Percentiles rank a stretch among this genome's conserved stretches.
Evolutionary conservation across 1,140 invertebrate species (phyloP).

Genomic region (Papilio dardanus): DNA sequence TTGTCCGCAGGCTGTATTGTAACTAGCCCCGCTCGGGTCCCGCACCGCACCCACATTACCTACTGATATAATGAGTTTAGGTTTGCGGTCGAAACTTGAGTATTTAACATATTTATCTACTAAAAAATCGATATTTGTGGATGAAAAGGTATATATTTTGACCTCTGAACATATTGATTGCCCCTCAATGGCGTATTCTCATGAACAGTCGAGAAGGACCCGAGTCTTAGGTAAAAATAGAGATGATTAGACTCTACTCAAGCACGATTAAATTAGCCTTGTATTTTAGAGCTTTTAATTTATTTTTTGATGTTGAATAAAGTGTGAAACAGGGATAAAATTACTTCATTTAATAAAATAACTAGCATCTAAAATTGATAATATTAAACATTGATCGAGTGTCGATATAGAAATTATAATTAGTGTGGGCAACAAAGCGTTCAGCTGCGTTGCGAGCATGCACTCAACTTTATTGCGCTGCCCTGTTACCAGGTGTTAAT

Average conservation of each 20-base stretch:
- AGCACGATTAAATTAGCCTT: too few relatives aligned
- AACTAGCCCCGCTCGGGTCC: conserved; percentile 12
- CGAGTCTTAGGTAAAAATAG: too few relatives aligned
- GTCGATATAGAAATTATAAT: conserved; percentile 6
- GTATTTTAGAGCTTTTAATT: too few relatives aligned
- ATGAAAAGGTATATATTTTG: neutral
- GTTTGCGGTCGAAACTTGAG: conserved; percentile 3
- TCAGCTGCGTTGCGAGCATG: neutral
- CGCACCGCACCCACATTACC: conserved; percentile 24
- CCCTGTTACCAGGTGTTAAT: neutral
- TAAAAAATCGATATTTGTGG: neutral
- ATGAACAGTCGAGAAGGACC: too few relatives aligned
- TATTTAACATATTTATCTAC: conserved; percentile 22
- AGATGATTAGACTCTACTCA: too few relatives aligned
- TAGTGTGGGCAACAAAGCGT: neutral
- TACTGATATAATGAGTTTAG: conserved; percentile 35
- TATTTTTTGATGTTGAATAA: too few relatives aligned
- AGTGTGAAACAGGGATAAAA: neutral
- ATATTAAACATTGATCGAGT: conserved; percentile 1
- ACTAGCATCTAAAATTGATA: neutral
- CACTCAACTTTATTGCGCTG: conserved; percentile 10
- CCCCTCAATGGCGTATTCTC: too few relatives aligned
- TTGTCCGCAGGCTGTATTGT: conserved; percentile 25
- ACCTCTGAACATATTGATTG: too few relatives aligned
- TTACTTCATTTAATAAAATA: neutral